These are phyloP conservation scores for Saguinus imperator DNA, from an alignment of 2,113 vertebrate genomes.

Conservation along the genomic window DNA sequence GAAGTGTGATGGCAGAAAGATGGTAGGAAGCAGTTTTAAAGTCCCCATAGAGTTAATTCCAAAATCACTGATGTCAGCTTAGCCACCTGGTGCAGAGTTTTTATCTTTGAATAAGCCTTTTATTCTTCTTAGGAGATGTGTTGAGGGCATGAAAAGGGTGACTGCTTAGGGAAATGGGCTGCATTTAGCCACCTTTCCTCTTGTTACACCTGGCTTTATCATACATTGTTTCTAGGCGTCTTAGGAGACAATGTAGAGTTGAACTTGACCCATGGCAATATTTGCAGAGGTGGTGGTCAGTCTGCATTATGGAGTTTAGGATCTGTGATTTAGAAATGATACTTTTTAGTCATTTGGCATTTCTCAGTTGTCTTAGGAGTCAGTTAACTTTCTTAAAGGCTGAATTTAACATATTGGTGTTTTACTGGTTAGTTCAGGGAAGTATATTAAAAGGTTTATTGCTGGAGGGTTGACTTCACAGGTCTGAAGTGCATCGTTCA, in stretches of 20 bases:
- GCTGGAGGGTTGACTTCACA: neutral
- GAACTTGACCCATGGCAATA: neutral
- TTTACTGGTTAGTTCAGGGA: neutral
- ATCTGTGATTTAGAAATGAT: neutral
- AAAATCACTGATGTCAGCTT: neutral
- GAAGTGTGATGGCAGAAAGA: neutral
- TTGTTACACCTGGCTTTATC: neutral
- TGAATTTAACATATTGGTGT: neutral
- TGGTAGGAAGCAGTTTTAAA: neutral
- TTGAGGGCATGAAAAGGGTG: neutral
- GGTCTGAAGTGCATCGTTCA: neutral
- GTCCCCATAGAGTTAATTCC: neutral
- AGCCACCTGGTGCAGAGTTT: neutral
- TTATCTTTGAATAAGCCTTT: constrained; percentile 28
- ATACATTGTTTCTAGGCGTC: neutral
- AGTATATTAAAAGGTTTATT: neutral
- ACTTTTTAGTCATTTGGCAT: neutral
- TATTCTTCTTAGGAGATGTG: neutral
- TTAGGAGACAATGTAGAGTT: neutral
- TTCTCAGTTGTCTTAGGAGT: neutral
- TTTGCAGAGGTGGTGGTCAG: neutral
- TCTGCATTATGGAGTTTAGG: neutral
- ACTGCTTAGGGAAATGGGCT: neutral
- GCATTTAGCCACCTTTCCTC: neutral
- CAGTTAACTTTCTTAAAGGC: neutral